Evolutionary conservation across 2,113 vertebrate genomes (phyloP).

Genomic region (Raja brachyura): DNA sequence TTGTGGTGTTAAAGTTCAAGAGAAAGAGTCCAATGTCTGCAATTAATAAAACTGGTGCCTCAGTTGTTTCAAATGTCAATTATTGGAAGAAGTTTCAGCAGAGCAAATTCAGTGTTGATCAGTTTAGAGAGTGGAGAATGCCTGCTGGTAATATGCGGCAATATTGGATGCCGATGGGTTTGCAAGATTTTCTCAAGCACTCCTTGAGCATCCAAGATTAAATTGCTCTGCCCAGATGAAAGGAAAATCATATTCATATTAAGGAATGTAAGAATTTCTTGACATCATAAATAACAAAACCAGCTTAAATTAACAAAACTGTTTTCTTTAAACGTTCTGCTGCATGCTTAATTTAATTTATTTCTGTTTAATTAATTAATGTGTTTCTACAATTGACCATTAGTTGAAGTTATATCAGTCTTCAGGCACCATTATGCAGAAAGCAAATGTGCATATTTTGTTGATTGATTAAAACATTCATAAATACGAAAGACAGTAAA

Average conservation of each 20-base stretch:
- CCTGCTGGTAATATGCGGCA: background rate
- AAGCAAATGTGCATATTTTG: background rate
- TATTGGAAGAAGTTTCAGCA: no score
- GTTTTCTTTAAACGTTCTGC: background rate
- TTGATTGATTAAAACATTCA: background rate
- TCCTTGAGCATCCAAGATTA: background rate
- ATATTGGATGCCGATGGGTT: background rate
- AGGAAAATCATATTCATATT: background rate
- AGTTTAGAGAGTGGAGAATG: background rate
- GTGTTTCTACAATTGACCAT: background rate
- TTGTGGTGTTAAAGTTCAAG: no score
- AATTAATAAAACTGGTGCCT: background rate
- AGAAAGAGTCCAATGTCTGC: no score
- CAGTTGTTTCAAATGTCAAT: background rate
- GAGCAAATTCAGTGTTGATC: background rate
- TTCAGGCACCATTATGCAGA: background rate
- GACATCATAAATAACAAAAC: background rate
- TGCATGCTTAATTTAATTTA: background rate
- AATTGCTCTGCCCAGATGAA: background rate
- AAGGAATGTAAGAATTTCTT: background rate
- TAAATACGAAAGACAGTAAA: background rate
- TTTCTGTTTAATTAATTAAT: slow-evolving; percentile 14
- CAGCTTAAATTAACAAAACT: background rate
- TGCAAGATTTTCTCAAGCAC: background rate
- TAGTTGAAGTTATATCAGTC: background rate